Conservation (phyloP, 2,113 vertebrate species). For the Neogale vison region DNA sequence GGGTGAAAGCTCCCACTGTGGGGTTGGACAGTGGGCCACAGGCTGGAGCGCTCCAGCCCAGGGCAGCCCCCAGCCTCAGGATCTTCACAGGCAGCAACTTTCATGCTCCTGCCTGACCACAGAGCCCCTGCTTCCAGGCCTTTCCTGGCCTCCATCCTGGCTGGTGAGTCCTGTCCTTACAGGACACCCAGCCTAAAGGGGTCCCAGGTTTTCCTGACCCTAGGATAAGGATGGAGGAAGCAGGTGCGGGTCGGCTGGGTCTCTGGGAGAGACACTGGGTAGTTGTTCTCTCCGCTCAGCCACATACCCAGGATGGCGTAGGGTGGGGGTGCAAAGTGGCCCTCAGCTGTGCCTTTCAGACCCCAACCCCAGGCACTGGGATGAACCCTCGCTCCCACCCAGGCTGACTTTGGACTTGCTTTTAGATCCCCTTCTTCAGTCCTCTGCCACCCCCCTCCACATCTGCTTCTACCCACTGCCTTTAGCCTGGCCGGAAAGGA, state of each 20-base stretch:
- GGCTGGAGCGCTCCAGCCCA: not conserved
- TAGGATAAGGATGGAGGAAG: not conserved
- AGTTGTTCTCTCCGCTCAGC: not conserved
- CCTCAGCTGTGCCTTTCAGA: not conserved
- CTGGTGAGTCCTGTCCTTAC: not conserved
- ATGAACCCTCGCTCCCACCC: not conserved
- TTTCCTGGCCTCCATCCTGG: not conserved
- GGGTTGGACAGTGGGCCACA: not conserved
- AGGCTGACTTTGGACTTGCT: not conserved
- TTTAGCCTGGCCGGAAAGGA: not conserved
- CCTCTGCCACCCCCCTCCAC: not conserved
- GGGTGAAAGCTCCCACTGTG: not conserved
- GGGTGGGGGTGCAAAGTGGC: not conserved
- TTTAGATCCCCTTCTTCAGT: not conserved
- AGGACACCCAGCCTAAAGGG: not conserved
- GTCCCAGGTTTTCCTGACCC: not conserved
- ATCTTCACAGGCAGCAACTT: not conserved
- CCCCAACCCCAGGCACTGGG: not conserved
- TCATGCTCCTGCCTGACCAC: not conserved
- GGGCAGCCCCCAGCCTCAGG: not conserved
- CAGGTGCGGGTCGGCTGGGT: not conserved
- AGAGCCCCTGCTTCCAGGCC: not conserved
- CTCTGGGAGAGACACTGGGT: not conserved
- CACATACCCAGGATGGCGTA: not conserved
- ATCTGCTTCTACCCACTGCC: not conserved